phyloP scores from a whole-genome alignment of 2,888 invertebrate genomes.

The Acleris cristana region DNA sequence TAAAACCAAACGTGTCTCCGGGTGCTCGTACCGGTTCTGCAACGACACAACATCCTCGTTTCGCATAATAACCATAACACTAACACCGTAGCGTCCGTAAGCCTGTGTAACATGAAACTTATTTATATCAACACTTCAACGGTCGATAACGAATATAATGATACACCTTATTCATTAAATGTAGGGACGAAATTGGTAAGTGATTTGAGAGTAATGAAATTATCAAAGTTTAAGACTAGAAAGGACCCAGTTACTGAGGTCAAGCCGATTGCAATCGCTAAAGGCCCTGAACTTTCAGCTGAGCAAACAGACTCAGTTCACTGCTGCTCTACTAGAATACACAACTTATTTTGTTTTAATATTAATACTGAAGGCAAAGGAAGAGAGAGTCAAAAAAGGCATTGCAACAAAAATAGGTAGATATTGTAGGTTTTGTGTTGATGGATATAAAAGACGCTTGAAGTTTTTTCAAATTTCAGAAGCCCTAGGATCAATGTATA shows the following conservation, averaged over 20 bases:
- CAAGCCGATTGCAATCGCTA: constrained; percentile 14
- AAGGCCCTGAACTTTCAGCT: constrained; percentile 36
- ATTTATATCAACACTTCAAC: background rate
- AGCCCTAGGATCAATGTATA: too few species aligned
- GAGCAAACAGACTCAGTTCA: constrained; percentile 4
- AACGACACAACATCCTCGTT: constrained; percentile 29
- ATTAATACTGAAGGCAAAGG: too few species aligned
- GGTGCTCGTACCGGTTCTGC: constrained; percentile 26
- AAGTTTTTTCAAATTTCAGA: too few species aligned
- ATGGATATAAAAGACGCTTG: too few species aligned
- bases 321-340: background rate
- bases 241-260: constrained; percentile 27
- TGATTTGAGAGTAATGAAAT: too few species aligned
- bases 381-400: too few species aligned
- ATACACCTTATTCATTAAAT: background rate
- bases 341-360: too few species aligned
- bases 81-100: constrained; percentile 33
- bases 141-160: background rate
- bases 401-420: too few species aligned
- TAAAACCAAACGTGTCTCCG: constrained; percentile 10
- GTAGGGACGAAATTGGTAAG: too few species aligned
- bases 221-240: constrained; percentile 19
- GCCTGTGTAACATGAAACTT: constrained; percentile 18
- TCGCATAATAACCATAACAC: constrained; percentile 34
- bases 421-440: too few species aligned